phyloP scores from a whole-genome alignment of 2,888 invertebrate genomes.

The Agriopis leucophaearia region DNA sequence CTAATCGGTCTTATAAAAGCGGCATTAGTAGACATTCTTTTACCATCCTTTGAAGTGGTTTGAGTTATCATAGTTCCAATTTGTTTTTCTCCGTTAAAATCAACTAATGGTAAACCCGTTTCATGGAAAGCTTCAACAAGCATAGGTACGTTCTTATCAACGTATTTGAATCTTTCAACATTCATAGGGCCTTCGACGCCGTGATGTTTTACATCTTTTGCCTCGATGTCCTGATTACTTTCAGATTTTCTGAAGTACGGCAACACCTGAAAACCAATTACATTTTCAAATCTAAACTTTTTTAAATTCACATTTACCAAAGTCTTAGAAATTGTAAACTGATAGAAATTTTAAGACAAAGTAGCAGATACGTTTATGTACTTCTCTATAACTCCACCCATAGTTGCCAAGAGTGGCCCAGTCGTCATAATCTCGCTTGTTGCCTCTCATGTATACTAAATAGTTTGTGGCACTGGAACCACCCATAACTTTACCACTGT shows the following conservation, averaged over 20 bases:
- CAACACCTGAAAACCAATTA: slow-evolving; percentile 74
- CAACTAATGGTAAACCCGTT: slow-evolving; percentile 84
- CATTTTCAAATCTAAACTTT: not conserved
- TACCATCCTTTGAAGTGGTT: slow-evolving; percentile 85
- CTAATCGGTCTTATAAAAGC: slow-evolving; percentile 89
- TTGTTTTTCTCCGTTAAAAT: slow-evolving; percentile 85
- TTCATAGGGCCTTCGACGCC: slow-evolving; percentile 86
- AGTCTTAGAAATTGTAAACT: too few relatives aligned
- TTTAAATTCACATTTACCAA: too few relatives aligned
- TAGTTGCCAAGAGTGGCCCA: slow-evolving; percentile 88
- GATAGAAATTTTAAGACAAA: too few relatives aligned
- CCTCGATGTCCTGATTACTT: slow-evolving; percentile 83
- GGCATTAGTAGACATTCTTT: slow-evolving; percentile 86
- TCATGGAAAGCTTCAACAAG: slow-evolving; percentile 87
- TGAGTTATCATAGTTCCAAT: slow-evolving; percentile 88
- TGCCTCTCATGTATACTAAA: slow-evolving; percentile 88
- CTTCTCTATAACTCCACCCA: slow-evolving; percentile 87
- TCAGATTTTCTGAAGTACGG: slow-evolving; percentile 90
- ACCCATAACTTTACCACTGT: slow-evolving; percentile 89
- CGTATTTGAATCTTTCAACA: slow-evolving; percentile 87
- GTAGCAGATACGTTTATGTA: slow-evolving; percentile 43
- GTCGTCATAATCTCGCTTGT: slow-evolving; percentile 88
- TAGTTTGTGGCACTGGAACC: slow-evolving; percentile 89
- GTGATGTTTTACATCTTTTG: slow-evolving; percentile 83
- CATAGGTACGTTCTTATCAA: slow-evolving; percentile 84